Evolutionary conservation across 2,888 invertebrate species (phyloP).

Genomic region (Stramonita haemastoma): DNA sequence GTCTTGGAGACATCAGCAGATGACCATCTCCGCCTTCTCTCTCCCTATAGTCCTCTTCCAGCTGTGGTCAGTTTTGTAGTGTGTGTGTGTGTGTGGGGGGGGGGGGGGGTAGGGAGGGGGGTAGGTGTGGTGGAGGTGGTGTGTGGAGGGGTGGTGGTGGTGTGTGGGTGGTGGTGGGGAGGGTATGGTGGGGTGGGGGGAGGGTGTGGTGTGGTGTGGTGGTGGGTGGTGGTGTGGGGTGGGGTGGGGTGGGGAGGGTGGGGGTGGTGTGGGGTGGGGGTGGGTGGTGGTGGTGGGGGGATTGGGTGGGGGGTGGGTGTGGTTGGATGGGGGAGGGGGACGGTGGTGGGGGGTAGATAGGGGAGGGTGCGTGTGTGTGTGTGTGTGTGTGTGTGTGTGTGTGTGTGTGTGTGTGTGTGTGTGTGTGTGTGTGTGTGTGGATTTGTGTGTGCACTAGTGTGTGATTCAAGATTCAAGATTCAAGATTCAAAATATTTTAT

Average conservation of each 20-base stretch:
- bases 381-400: too few species aligned
- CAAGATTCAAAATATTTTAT: too few species aligned
- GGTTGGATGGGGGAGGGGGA: too few species aligned
- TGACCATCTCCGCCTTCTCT: conserved; percentile 27
- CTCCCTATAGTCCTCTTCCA: conserved; percentile 5
- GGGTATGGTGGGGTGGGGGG: background rate
- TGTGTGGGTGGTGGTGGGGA: background rate
- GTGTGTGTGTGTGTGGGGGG: background rate
- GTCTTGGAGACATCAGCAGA: conserved; percentile 57
- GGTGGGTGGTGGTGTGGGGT: background rate
- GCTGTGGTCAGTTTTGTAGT: conserved; percentile 36
- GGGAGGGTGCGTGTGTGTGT: too few species aligned
- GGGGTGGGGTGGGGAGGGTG: too few species aligned
- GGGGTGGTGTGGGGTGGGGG: too few species aligned
- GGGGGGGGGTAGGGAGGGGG: background rate
- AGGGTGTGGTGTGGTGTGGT: background rate
- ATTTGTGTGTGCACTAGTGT: background rate
- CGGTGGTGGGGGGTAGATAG: too few species aligned
- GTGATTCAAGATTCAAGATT: too few species aligned
- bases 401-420: too few species aligned
- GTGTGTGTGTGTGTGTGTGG: too few species aligned
- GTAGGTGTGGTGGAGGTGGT: background rate
- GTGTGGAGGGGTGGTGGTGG: background rate
- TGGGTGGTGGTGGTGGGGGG: too few species aligned
- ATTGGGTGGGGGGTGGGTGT: too few species aligned